These are phyloP conservation scores for Euschistus heros DNA, from an alignment of 1,140 invertebrate species.

Conservation along the genomic window DNA sequence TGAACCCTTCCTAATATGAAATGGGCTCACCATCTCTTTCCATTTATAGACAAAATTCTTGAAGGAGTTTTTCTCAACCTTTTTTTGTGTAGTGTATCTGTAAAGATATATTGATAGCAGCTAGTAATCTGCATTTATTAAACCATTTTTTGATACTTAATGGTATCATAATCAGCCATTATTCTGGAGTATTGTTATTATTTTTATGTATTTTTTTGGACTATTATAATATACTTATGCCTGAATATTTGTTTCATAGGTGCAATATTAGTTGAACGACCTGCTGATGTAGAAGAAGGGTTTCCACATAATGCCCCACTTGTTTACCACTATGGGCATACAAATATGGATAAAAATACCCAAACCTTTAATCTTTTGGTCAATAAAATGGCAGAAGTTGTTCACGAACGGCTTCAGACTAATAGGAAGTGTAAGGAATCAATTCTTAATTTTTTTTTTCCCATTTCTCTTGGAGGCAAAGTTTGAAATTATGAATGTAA, in stretches of 20 bases:
- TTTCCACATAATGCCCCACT: constrained; percentile 84
- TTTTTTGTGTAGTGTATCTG: too few species aligned
- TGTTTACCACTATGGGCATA: constrained; percentile 91
- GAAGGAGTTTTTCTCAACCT: too few species aligned
- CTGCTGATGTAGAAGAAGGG: constrained; percentile 83
- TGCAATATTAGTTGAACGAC: constrained; percentile 79
- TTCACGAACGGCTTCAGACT: constrained; percentile 70
- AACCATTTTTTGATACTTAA: too few species aligned
- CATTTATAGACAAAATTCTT: too few species aligned
- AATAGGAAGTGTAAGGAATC: constrained; percentile 63
- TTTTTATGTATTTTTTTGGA: too few species aligned
- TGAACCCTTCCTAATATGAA: too few species aligned
- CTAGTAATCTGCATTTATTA: too few species aligned
- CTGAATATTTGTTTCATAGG: constrained; percentile 38
- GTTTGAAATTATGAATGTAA: neutral
- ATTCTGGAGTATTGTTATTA: too few species aligned
- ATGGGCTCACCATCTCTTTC: too few species aligned
- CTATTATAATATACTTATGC: too few species aligned
- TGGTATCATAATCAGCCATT: too few species aligned
- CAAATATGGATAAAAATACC: constrained; percentile 61
- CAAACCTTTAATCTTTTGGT: constrained; percentile 80
- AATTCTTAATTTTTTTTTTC: neutral
- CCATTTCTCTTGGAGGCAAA: neutral
- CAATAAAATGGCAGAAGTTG: constrained; percentile 71
- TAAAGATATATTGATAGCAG: too few species aligned